Evolutionary conservation across 2,888 invertebrate genomes (phyloP), one percentile per base, ranked within the genome.

Genomic region (Deilephila porcellus): DNA sequence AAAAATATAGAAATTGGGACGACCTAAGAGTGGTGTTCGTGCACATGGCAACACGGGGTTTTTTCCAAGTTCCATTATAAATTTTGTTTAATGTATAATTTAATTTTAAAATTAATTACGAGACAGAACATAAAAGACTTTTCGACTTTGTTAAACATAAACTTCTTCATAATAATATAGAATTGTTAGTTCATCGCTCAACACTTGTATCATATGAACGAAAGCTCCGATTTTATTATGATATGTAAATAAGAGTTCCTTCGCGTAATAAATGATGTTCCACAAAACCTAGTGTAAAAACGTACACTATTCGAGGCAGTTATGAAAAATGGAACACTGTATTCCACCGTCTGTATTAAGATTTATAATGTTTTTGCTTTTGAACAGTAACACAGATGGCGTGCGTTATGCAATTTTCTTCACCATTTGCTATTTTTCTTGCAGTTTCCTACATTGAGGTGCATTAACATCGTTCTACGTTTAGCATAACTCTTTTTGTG

Each of bases 161-260:
- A 17, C 4, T n/a, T 56, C n/a, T 56, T 5, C 1, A 5, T 56
- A 56, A 56, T n/a, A 56, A 56, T 56, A 17, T 17, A 20, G 5
- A 52, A 14, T 25, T 14, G 8, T 37, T 64, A 67, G 25, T 67
- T 45, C 25, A 67, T 67, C 52, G 67, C 52, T 67, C 52, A 52
- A 25, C 67, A 25, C 45, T 67, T 67, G 25, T 67, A 14, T 45
- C 20, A 20, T 25, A 29, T 14, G 17, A 67, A 67, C 19, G 52
- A 52, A 45, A 67, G 52, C 52, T 17, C 25, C 67, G 25, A 67
- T 45, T 67, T 67, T 67, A 67, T 64, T 64, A 64, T 20, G 37
- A 45, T 67, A 67, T 67, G 67, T 67, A 67, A 67, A 67, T 67
- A 67, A 67, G 67, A 25, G 45, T 67, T 67, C 67, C 45, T 25